phyloP scores from a whole-genome alignment of 1,140 invertebrate genomes.

The Musca domestica region DNA sequence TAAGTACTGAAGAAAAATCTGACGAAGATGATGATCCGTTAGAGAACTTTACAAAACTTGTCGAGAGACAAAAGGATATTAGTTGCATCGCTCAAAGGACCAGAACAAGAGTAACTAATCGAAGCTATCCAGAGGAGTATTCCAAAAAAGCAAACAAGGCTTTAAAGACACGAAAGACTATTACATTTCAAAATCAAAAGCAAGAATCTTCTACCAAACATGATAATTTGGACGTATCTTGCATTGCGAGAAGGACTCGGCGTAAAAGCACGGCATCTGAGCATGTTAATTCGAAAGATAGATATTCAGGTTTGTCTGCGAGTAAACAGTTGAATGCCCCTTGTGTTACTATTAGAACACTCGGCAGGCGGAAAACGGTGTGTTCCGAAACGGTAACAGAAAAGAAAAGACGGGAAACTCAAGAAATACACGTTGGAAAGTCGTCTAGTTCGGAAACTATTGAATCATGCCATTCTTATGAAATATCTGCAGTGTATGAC shows the following conservation, averaged over 20 bases:
- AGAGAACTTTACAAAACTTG: neutral
- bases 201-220: neutral
- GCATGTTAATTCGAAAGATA: neutral
- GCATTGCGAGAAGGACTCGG: constrained; percentile 11
- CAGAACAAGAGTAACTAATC: neutral
- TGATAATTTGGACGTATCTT: constrained; percentile 13
- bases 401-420: neutral
- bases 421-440: neutral
- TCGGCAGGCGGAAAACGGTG: neutral
- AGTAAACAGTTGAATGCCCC: neutral
- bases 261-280: neutral
- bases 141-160: neutral
- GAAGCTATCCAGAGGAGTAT: neutral
- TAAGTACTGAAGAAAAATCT: neutral
- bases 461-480: neutral
- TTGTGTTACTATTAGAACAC: neutral
- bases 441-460: neutral
- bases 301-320: neutral
- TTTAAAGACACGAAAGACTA: neutral
- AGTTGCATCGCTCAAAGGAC: neutral
- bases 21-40: neutral
- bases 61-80: neutral
- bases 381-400: neutral
- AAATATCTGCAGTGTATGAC: neutral
- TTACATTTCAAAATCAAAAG: neutral